Evolutionary conservation across 2,113 vertebrate species (phyloP).

Genomic region (Daphoenositta chrysoptera): DNA sequence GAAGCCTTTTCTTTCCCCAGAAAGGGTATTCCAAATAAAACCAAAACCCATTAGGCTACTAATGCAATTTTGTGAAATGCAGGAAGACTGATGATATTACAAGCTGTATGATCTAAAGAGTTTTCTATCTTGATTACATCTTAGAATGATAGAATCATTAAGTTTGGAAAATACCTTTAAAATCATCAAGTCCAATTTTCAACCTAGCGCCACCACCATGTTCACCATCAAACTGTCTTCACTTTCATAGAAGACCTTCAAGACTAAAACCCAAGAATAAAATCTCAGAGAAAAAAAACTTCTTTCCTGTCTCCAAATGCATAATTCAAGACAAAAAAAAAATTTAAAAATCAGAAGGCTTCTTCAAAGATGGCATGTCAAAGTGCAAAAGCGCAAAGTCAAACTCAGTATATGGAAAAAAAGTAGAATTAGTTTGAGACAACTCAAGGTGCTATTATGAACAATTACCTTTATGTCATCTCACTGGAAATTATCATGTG

Average conservation of each 20-base stretch:
- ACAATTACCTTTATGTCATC: not conserved
- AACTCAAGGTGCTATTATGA: not conserved
- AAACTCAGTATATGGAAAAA: not conserved
- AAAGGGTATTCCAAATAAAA: not conserved
- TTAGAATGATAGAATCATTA: not conserved
- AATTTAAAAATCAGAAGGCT: rapidly evolving
- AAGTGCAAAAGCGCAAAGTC: not conserved
- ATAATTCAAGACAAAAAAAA: not conserved
- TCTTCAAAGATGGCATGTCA: not conserved
- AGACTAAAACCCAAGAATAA: not conserved
- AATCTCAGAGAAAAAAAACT: not conserved
- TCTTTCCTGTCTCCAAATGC: not conserved
- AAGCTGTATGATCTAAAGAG: not conserved
- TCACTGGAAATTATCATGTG: not conserved
- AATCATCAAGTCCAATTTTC: too few species aligned
- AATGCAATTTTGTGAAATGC: not conserved
- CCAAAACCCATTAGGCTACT: not conserved
- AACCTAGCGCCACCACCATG: not conserved
- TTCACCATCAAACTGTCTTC: not conserved
- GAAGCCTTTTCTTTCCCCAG: not conserved
- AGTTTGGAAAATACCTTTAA: not conserved
- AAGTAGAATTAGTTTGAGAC: not conserved
- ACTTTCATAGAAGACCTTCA: not conserved
- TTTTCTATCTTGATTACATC: not conserved
- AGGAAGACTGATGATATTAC: not conserved